Base-by-base conservation (phyloP, 2,888 invertebrate genomes). In the Erannis defoliaria region DNA sequence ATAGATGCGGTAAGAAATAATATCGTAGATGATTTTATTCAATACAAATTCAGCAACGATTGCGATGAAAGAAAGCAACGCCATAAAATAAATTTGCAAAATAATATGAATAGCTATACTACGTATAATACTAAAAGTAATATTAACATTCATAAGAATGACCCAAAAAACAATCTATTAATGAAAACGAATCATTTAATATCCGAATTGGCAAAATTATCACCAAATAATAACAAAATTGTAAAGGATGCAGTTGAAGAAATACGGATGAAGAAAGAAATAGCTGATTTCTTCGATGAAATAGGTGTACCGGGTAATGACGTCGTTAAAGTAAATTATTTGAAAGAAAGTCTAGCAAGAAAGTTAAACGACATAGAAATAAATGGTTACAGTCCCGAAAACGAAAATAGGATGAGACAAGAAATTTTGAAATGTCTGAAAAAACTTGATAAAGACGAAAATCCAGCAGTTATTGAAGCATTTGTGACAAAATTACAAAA, bases 11-110 rank as follows among this genome's bases (percentile, higher is more conserved):
- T 81, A 1, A 75, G 72, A 57, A 79, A 80, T 21, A 78, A 84
- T 35, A 83, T 89, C 14, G 70, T 86, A 10, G 83, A 88, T 31
- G 69, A 80, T 65, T 89, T 81, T 70, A 54, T 88, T 21, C 74
- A 80, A 62, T 82, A 76, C 37, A 70, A 76, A 53, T 84, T 79
- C 65, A 69, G 80, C 56, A 71, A 64, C 51, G 70, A 77, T 14
- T 72, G 85, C 38, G 73, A 80, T 23, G 77, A 82, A 48, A 67
- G 55, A 1, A 79, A 71, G 67, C 71, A 77, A 46, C 54, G 68
- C 14, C 81, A 78, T 59, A 86, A 82, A 69, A 67, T 48, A 12
- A 76, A 80, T 58, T 59, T 88, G 0, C 72, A 78, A 31, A 73
- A 84, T 16, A 70, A 72, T 38, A 66, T 88, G 8, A 26, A 66